Percentiles rank a stretch among this genome's conserved stretches.
Conservation (phyloP, 2,888 invertebrate genomes). For the Ecliptopera silaceata region DNA sequence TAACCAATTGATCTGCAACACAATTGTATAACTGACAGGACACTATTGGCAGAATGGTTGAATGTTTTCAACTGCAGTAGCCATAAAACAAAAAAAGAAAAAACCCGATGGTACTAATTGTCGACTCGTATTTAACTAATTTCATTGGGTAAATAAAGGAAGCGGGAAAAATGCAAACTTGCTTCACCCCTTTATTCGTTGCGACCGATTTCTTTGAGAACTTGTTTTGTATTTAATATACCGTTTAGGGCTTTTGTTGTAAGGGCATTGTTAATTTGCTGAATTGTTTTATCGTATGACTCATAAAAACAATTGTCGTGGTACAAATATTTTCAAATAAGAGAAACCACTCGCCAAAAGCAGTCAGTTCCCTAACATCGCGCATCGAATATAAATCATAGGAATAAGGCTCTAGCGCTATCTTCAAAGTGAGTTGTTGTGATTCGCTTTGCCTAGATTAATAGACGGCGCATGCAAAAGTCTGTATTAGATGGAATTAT, state of each 20-base stretch:
- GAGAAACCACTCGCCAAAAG: background rate
- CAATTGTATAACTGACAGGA: slow-evolving; percentile 18
- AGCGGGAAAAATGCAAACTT: slow-evolving; percentile 30
- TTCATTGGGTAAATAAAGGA: slow-evolving; percentile 44
- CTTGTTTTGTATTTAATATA: slow-evolving; percentile 27
- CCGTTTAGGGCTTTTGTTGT: slow-evolving; percentile 16
- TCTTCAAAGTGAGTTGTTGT: slow-evolving; percentile 10
- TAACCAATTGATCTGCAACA: slow-evolving; percentile 22
- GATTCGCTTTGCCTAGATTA: slow-evolving; percentile 4
- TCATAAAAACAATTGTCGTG: background rate
- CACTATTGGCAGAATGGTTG: slow-evolving; percentile 15
- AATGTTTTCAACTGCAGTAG: slow-evolving; percentile 4
- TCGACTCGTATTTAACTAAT: slow-evolving; percentile 44
- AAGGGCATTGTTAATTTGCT: background rate
- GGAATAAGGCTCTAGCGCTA: slow-evolving; percentile 3
- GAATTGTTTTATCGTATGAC: background rate
- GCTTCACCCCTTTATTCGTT: slow-evolving; percentile 44
- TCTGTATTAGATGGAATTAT: slow-evolving; percentile 12
- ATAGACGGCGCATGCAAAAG: slow-evolving; percentile 2
- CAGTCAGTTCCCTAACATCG: background rate
- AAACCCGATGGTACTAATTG: slow-evolving; percentile 31
- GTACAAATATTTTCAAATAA: too few species aligned
- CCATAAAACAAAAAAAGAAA: slow-evolving; percentile 24
- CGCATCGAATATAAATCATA: background rate
- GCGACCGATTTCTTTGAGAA: slow-evolving; percentile 39